Conservation (phyloP, 2,113 vertebrate species). For the Colinus virginianus region DNA sequence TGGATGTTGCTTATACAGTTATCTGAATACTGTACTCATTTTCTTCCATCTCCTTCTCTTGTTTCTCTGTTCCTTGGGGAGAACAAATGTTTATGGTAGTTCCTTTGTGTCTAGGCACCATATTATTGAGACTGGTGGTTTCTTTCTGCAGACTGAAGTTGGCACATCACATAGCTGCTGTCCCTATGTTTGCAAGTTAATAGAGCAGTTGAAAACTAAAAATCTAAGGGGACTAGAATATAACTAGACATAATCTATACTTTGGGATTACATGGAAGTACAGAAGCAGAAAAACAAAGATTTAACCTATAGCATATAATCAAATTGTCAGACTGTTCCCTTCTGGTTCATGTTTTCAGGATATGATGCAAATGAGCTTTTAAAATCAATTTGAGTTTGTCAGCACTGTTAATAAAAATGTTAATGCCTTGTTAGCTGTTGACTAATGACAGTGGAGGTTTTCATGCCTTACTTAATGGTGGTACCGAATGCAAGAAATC, state of each 20-base stretch:
- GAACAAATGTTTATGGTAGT: accelerated
- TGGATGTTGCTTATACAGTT: not conserved
- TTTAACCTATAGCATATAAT: not conserved
- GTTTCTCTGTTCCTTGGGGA: not conserved
- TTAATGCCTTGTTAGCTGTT: constrained; percentile 61
- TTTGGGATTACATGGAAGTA: accelerated
- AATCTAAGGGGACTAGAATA: not conserved
- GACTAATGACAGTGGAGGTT: not conserved
- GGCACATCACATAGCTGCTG: not conserved
- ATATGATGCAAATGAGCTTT: constrained; percentile 31
- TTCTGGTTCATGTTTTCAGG: not conserved
- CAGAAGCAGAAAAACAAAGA: not conserved
- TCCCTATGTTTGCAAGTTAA: not conserved
- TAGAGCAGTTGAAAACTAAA: not conserved
- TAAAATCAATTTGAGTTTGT: not conserved
- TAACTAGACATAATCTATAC: not conserved
- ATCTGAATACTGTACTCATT: not conserved
- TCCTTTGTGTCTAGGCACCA: not conserved
- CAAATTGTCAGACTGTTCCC: constrained; percentile 11
- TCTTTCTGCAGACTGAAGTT: not conserved
- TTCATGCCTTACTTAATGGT: constrained; percentile 16
- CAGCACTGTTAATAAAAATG: constrained; percentile 3
- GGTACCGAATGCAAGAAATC: not conserved
- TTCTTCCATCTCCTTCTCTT: not conserved
- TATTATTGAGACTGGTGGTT: not conserved